Percentiles rank a stretch among this genome's conserved stretches.
Evolutionary conservation across 2,888 invertebrate species (phyloP).

Genomic region (Parnassius smintheus): DNA sequence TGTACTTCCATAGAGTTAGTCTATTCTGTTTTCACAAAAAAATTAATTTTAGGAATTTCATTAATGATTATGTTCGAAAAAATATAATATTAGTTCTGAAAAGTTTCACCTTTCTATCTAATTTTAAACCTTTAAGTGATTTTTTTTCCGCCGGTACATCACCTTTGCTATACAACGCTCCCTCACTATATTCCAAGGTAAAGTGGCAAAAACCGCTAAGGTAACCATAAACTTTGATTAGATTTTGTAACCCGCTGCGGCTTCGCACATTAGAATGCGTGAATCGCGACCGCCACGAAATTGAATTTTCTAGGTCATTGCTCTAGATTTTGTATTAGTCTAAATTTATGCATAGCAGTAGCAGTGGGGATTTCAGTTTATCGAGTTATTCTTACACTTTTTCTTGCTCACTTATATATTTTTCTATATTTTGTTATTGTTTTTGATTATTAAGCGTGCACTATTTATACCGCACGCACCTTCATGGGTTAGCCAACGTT

Average conservation of each 20-base stretch:
- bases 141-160: slow-evolving; percentile 19
- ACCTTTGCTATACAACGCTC: slow-evolving; percentile 25
- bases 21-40: too few relatives aligned
- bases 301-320: slow-evolving; percentile 79
- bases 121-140: slow-evolving; percentile 37
- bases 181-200: slow-evolving; percentile 47
- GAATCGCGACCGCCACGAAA: slow-evolving; percentile 67
- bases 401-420: too few relatives aligned
- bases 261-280: slow-evolving; percentile 73
- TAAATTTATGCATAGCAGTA: slow-evolving; percentile 50
- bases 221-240: slow-evolving; percentile 79
- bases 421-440: too few relatives aligned
- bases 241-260: slow-evolving; percentile 63
- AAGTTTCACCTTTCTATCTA: not conserved
- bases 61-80: too few relatives aligned
- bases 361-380: slow-evolving; percentile 34
- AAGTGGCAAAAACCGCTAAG: slow-evolving; percentile 68
- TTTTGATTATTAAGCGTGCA: too few relatives aligned
- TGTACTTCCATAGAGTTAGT: too few relatives aligned
- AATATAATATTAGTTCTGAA: too few relatives aligned
- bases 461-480: too few relatives aligned
- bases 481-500: too few relatives aligned
- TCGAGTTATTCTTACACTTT: not conserved
- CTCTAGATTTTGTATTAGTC: slow-evolving; percentile 54
- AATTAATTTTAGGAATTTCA: too few relatives aligned